Evolutionary conservation across 2,888 invertebrate genomes (phyloP).

Genomic region (Diadegma fenestrale): DNA sequence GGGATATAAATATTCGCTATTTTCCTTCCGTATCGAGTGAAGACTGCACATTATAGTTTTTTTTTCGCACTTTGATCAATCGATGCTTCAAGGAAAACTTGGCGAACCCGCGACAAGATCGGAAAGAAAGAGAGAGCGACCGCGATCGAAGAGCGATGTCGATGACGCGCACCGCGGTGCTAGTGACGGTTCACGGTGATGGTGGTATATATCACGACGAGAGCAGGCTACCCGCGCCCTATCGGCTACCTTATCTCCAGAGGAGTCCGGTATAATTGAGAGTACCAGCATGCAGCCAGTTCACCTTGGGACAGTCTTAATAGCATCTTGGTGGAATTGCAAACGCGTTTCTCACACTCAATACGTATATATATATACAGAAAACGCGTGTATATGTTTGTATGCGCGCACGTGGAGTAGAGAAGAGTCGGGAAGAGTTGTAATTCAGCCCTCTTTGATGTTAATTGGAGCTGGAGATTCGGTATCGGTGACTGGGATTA

Average conservation of each 20-base stretch:
- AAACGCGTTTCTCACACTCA: conserved; percentile 63
- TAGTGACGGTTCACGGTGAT: conserved; percentile 54
- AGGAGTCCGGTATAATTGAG: conserved; percentile 70
- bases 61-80: no score
- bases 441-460: conserved; percentile 38
- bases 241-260: conserved; percentile 51
- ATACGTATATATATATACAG: not conserved
- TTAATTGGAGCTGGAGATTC: conserved; percentile 37
- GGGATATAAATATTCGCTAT: no score
- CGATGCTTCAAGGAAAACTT: not conserved
- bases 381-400: not conserved
- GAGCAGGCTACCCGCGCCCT: conserved; percentile 34
- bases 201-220: conserved; percentile 49
- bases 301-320: conserved; percentile 72
- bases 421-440: conserved; percentile 17
- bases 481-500: conserved; percentile 21
- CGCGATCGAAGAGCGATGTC: conserved; percentile 29
- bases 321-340: conserved; percentile 69
- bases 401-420: conserved; percentile 10
- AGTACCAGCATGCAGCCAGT: conserved; percentile 68
- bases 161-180: conserved; percentile 39
- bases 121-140: not conserved
- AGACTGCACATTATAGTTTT: no score
- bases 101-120: not conserved
- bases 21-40: no score